Evolutionary conservation across 2,797 vertebrate species (phyloP), one percentile per base, ranked within the genome.

Genomic region (Rhadinocentrus ornatus): DNA sequence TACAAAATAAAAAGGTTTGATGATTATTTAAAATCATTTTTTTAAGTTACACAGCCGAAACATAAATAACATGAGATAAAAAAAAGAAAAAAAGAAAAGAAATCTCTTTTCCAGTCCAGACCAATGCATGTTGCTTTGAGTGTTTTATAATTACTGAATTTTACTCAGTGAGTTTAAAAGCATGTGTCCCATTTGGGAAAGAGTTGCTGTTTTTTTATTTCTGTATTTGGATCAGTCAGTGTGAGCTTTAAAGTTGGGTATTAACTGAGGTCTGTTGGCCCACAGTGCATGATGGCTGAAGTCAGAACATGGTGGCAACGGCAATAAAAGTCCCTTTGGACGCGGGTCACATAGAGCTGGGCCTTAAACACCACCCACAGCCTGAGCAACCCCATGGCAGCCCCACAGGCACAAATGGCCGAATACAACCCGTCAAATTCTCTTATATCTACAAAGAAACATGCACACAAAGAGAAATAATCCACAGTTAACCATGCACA

Each of bases 261-360:
- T 69, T 56, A 67, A 73, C 54, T 48, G 27, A 60, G 68, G 61
- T 76, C 71, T 9, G 54, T 53, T 64, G 68, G 70, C 61, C 41
- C 44, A 31, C 69, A 69, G 66, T 20, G 24, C 54, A 63, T 4
- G 44, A 78, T 22, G 71, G 78, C 81, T 87, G 66, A 59, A 89
- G 71, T 88, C 50, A 79, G 75, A 88, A 84, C 83, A 84, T 11
- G 72, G 69, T 83, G 76, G 76, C 16, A 34, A 72, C 34, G 79
- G 75, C 87, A 88, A 80, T 93, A 91, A 93, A 91, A 85, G 83
- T 86, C 74, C 32, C 65, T 84, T 76, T 78, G 77, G 91, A 90
- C 77, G 77, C 59, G 87, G 91, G 90, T 91, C 91, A 91, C 58
- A 20, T 44, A 75, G 86, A 86, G 67, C 70, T 44, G 62, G 78